Conservation (phyloP, 53 echinoderm and acorn worm genomes). For the Luidia sarsii region DNA sequence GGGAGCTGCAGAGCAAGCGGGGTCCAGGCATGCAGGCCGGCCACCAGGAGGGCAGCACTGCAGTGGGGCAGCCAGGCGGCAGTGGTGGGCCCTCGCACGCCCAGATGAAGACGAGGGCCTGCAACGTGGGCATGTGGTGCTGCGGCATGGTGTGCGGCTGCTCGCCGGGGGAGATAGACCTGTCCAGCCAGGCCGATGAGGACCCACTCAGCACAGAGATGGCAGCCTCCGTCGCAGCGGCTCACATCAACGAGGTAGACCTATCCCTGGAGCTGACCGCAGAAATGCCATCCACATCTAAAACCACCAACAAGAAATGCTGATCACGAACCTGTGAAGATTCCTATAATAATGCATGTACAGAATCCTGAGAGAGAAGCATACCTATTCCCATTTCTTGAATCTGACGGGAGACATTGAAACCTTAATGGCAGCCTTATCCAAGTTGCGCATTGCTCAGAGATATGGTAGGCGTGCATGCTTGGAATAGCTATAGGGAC, state of each 20-base stretch:
- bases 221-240: background rate
- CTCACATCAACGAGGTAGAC: slow-evolving; percentile 34
- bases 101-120: background rate
- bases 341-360: no score
- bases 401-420: no score
- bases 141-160: slow-evolving; percentile 53
- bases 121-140: slow-evolving; percentile 41
- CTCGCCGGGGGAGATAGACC: slow-evolving; percentile 1
- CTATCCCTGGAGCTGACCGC: background rate
- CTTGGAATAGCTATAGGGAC: no score
- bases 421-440: no score
- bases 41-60: background rate
- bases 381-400: no score
- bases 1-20: background rate
- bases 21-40: background rate
- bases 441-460: no score
- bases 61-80: background rate
- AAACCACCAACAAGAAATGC: no score
- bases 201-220: no score
- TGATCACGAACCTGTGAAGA: no score
- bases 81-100: background rate
- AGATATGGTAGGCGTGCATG: no score
- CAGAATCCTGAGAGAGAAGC: no score
- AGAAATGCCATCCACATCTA: background rate
- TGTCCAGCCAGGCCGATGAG: background rate